Percentiles rank a stretch among this genome's conserved stretches.
Conservation (phyloP, 2,797 vertebrate genomes). For the Emys orbicularis region DNA sequence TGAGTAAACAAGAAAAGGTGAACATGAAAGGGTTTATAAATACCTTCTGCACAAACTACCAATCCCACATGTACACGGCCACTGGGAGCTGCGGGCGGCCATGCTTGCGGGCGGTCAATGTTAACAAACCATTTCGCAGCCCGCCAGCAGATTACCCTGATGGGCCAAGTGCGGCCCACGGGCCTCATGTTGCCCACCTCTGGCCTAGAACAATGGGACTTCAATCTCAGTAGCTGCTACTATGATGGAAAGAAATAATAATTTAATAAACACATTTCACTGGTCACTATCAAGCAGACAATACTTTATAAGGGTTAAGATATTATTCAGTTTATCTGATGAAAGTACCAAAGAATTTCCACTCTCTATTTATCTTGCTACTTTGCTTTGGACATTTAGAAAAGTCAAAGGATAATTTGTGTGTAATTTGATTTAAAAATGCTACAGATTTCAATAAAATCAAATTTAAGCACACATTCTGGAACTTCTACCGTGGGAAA, state of each 20-base stretch:
- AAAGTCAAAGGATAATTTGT: not conserved
- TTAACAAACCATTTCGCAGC: too few relatives aligned
- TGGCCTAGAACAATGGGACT: too few relatives aligned
- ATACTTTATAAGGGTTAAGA: too few relatives aligned
- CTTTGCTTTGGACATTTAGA: not conserved
- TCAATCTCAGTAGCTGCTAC: too few relatives aligned
- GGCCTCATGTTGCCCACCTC: too few relatives aligned
- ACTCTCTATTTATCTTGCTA: not conserved
- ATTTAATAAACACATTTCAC: too few relatives aligned
- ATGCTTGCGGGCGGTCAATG: too few relatives aligned
- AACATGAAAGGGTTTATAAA: not conserved
- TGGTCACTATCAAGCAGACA: too few relatives aligned
- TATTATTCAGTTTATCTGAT: not conserved
- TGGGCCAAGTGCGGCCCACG: too few relatives aligned
- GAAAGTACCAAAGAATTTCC: not conserved
- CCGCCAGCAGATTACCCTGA: too few relatives aligned
- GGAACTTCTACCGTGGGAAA: not conserved
- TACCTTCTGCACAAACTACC: not conserved
- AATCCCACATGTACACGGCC: rapidly evolving
- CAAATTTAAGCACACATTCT: not conserved
- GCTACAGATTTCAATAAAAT: not conserved
- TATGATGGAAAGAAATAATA: too few relatives aligned
- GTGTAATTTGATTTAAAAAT: not conserved
- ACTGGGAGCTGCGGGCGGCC: too few relatives aligned
- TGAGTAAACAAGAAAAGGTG: constrained; percentile 65